These are phyloP conservation scores for Ceratoteleas bidentatus DNA, from an alignment of 1,140 invertebrate genomes.

Conservation along the genomic window DNA sequence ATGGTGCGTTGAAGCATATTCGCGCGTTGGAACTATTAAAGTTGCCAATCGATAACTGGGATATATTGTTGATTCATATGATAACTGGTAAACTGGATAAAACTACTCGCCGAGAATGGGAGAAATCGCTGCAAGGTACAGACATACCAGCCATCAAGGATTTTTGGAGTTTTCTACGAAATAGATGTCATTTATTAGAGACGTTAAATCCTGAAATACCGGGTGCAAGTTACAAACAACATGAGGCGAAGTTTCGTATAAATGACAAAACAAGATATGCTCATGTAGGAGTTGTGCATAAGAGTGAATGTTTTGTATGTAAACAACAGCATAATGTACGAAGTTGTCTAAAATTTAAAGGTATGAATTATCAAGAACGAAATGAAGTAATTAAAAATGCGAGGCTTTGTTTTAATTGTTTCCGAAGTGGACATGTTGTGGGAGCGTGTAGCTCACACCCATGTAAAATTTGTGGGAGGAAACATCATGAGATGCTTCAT, in stretches of 20 bases:
- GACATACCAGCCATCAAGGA: constrained; percentile 38
- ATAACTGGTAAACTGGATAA: constrained; percentile 50
- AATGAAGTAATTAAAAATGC: constrained; percentile 25
- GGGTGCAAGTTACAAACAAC: background rate
- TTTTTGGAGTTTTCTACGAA: constrained; percentile 29
- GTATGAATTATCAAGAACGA: constrained; percentile 18
- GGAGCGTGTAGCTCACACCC: constrained; percentile 1
- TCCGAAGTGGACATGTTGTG: constrained; percentile 16
- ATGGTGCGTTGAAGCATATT: constrained; percentile 49
- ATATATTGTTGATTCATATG: constrained; percentile 48
- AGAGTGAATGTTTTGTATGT: constrained; percentile 14
- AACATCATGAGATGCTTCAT: constrained; percentile 25
- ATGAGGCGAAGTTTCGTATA: constrained; percentile 11
- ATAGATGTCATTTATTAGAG: constrained; percentile 14
- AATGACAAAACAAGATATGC: constrained; percentile 5
- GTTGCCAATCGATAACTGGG: constrained; percentile 45
- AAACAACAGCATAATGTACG: constrained; percentile 24
- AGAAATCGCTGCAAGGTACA: constrained; percentile 13
- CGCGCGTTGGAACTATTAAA: constrained; percentile 27
- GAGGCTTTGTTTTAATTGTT: constrained; percentile 57
- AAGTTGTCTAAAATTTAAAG: constrained; percentile 27
- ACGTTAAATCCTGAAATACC: constrained; percentile 6
- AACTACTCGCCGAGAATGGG: constrained; percentile 41
- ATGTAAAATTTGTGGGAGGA: constrained; percentile 12
- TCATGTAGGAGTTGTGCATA: constrained; percentile 5